Conservation (phyloP, 2,113 vertebrate species). For the Ciconia stormi region DNA sequence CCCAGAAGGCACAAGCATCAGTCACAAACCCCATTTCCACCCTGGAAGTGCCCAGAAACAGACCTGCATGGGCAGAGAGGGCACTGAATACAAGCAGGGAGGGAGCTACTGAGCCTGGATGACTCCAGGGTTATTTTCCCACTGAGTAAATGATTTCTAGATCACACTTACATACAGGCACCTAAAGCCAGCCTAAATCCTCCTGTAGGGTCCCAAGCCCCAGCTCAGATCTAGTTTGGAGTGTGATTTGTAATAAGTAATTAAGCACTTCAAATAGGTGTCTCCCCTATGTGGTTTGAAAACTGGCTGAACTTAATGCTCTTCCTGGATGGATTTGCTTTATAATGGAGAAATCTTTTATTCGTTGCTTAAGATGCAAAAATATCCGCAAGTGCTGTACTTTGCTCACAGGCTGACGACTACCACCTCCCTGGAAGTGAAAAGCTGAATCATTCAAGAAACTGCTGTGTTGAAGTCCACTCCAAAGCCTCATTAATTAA, state of each 20-base stretch:
- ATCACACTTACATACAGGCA: accelerated
- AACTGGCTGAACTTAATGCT: background rate
- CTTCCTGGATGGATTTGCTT: background rate
- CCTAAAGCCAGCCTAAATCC: background rate
- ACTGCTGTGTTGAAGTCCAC: background rate
- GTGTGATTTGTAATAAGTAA: background rate
- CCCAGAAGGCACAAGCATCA: background rate
- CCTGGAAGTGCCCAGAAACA: background rate
- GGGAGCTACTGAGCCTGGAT: background rate
- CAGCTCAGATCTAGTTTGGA: background rate
- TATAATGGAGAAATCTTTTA: background rate
- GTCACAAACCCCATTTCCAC: background rate
- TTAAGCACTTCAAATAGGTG: background rate
- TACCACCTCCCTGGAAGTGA: background rate
- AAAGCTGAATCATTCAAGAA: background rate
- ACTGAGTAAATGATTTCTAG: background rate
- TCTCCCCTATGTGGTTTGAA: background rate
- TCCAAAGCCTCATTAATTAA: background rate
- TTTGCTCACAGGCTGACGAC: background rate
- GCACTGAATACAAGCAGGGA: background rate
- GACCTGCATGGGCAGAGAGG: background rate
- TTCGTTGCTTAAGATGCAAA: background rate
- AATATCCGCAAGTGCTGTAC: background rate
- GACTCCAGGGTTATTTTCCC: background rate
- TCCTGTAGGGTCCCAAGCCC: background rate